Evolutionary conservation across 2,113 vertebrate genomes (phyloP), one percentile per base, ranked within the genome.

Genomic region (Brachyhypopomus occidentalis): DNA sequence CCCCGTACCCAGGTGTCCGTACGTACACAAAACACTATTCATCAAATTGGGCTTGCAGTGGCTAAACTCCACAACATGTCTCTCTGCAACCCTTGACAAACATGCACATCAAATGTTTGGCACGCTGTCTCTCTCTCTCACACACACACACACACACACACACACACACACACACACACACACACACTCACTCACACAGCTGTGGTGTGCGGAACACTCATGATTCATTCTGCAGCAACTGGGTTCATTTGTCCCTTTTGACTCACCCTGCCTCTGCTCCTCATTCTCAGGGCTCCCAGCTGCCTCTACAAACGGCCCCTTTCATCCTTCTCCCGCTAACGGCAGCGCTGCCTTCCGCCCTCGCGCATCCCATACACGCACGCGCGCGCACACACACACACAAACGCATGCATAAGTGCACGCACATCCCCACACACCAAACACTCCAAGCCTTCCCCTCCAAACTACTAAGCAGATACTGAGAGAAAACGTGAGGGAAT

Each of bases 151-250:
- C n/a, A n/a, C 30, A 30, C 30, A 2, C 23, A 27, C 59, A 55
- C 19, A 25, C 38, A 48, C 58, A 41, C 77, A 20, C 77, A 58
- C 72, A 80, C 64, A 72, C 76, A 84, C 62, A 38, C 30, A 59
- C 45, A 71, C 77, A 72, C 64, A 64, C 22, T 63, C 63, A 34
- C 77, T 86, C 75, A 87, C 84, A 78, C 86, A 82, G 81, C 73
- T 81, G 87, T 85, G 88, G 82, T 87, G 72, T 72, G 58, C 73
- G 75, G 76, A 85, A 82, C 81, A 77, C 76, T 58, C 22, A 56
- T 8, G 58, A 85, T 85, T 82, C 81, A 85, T 82, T 75, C 84
- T 27, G 58, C 72, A 85, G 80, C 56, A 82, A 85, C 84, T 79
- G 80, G 56, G 63, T 71, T 75, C 80, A 72, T 76, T 85, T 78